Conservation (phyloP, 2,797 vertebrate genomes). For the Hoplostethus mediterraneus region DNA sequence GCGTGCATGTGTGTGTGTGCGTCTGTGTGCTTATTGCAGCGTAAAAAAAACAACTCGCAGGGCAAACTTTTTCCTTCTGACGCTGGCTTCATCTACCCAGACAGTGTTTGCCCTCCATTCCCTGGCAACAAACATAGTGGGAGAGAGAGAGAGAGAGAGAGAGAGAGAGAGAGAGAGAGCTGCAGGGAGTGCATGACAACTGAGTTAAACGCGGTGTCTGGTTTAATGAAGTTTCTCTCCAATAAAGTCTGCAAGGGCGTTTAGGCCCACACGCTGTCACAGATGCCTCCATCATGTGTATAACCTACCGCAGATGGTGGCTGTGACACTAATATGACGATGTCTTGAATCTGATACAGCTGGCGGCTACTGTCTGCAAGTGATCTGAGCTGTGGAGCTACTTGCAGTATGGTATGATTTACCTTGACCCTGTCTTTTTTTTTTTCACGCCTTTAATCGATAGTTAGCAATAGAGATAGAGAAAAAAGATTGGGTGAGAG, state of each 20-base stretch:
- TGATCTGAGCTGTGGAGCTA: conserved; percentile 40
- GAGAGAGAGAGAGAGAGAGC: conserved; percentile 5
- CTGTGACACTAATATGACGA: conserved; percentile 70
- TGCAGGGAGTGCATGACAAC: conserved; percentile 31
- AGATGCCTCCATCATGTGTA: conserved; percentile 54
- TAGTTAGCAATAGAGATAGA: no score
- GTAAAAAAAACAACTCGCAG: conserved; percentile 32
- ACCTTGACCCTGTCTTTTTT: background rate
- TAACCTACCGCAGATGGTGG: conserved; percentile 69
- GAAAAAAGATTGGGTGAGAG: no score
- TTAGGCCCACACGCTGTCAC: conserved; percentile 60
- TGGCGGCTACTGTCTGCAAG: conserved; percentile 45
- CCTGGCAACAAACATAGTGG: conserved; percentile 4
- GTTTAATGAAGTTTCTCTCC: conserved; percentile 59
- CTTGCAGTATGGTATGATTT: conserved; percentile 38
- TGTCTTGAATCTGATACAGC: conserved; percentile 58
- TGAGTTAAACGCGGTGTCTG: conserved; percentile 53
- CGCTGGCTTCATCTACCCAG: conserved; percentile 45
- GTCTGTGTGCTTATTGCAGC: conserved; percentile 15
- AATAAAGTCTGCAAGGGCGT: conserved; percentile 67
- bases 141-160: conserved; percentile 11
- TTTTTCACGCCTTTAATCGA: no score
- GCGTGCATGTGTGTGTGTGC: conserved; percentile 4
- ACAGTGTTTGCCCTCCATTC: conserved; percentile 27
- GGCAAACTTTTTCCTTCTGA: conserved; percentile 25